A percentile compares a stretch with the other conserved stretches of the same genome.
Conservation (phyloP, 2,888 invertebrate species). For the Glyphotaelius pellucidus region DNA sequence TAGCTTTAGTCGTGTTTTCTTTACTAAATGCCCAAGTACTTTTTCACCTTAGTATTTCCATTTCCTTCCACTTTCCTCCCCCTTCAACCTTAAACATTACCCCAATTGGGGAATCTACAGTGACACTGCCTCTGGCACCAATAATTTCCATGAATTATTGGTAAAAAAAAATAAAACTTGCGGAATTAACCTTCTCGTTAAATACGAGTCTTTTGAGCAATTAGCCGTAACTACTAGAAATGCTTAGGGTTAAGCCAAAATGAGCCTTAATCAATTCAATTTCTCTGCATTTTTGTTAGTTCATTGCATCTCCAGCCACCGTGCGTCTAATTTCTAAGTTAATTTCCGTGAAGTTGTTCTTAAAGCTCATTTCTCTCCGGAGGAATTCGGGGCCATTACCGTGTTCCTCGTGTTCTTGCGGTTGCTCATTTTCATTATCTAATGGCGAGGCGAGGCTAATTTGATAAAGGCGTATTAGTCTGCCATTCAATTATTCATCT, state of each 20-base stretch:
- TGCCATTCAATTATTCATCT: slow-evolving; percentile 56
- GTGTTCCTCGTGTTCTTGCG: slow-evolving; percentile 15
- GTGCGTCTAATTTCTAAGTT: neutral
- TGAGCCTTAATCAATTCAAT: neutral
- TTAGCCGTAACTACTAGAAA: no score
- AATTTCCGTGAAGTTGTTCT: slow-evolving; percentile 25
- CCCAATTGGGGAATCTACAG: no score
- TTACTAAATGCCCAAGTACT: no score
- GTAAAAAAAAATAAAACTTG: no score
- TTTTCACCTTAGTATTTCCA: no score
- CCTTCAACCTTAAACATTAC: no score
- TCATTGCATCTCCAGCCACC: neutral
- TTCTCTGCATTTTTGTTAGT: neutral
- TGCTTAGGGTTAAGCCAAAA: neutral
- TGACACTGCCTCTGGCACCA: no score
- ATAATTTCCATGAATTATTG: no score
- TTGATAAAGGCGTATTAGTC: slow-evolving; percentile 57
- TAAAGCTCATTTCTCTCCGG: slow-evolving; percentile 42
- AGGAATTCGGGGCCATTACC: slow-evolving; percentile 43
- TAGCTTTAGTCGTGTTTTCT: no score
- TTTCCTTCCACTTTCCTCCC: no score
- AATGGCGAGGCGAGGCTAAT: slow-evolving; percentile 54
- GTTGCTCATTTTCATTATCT: slow-evolving; percentile 58
- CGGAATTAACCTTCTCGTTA: no score
- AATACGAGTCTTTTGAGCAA: no score